These are phyloP conservation scores for Hydraecia micacea DNA, from an alignment of 2,888 invertebrate genomes.

Conservation along the genomic window DNA sequence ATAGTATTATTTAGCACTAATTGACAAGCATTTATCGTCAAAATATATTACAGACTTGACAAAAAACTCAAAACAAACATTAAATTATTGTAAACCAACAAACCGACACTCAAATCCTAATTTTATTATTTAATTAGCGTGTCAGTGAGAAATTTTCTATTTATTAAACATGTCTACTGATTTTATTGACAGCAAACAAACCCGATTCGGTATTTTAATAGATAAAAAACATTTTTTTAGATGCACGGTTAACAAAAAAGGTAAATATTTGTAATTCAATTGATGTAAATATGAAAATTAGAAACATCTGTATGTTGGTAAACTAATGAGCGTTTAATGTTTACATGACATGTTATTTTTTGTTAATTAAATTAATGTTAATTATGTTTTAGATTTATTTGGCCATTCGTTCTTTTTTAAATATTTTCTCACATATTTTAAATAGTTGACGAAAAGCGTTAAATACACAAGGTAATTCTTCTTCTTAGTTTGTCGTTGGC, in stretches of 20 bases:
- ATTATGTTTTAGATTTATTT: background rate
- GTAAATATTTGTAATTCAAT: constrained; percentile 16
- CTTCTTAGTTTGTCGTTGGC: background rate
- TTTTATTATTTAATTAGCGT: constrained; percentile 64
- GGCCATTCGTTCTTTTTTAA: background rate
- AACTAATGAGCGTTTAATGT: constrained; percentile 13
- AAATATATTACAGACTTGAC: background rate
- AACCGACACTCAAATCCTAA: constrained; percentile 35
- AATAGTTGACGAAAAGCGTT: background rate
- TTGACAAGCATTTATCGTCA: constrained; percentile 5
- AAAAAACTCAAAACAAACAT: constrained; percentile 38
- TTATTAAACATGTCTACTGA: constrained; percentile 44
- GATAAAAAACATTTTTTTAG: constrained; percentile 41
- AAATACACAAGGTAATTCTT: background rate
- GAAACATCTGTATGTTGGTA: constrained; percentile 8
- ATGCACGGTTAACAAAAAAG: constrained; percentile 1
- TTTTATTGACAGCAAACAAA: constrained; percentile 59
- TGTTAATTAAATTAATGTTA: constrained; percentile 6
- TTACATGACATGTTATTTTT: background rate
- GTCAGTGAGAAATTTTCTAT: constrained; percentile 48
- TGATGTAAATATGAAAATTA: constrained; percentile 25
- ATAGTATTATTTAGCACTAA: background rate
- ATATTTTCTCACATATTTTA: background rate
- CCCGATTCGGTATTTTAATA: constrained; percentile 29
- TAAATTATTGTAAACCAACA: constrained; percentile 52